Evolutionary conservation across 2,797 vertebrate genomes (phyloP).

Genomic region (Lateolabrax maculatus): DNA sequence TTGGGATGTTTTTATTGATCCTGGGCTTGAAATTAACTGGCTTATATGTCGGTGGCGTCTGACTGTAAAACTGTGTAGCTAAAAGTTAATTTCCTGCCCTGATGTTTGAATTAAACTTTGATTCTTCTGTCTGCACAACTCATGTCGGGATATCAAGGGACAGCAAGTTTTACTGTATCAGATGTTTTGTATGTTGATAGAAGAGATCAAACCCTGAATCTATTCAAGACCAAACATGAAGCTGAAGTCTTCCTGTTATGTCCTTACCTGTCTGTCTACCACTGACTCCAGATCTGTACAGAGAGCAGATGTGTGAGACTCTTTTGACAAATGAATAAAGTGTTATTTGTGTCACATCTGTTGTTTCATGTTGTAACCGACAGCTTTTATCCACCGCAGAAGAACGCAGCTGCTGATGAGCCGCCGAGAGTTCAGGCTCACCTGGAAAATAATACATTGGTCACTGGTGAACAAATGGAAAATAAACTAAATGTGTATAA

Average conservation of each 20-base stretch:
- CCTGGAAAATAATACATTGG: background rate
- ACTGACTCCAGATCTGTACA: constrained; percentile 23
- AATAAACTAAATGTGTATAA: no score
- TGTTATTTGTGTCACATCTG: background rate
- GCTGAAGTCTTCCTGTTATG: background rate
- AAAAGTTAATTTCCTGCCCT: background rate
- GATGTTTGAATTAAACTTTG: background rate
- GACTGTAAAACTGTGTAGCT: background rate
- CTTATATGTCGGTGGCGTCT: background rate
- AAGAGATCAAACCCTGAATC: background rate
- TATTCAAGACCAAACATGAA: constrained; percentile 12
- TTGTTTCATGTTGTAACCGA: background rate
- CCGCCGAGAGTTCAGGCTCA: background rate
- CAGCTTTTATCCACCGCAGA: background rate
- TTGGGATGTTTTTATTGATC: background rate
- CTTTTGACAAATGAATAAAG: constrained; percentile 36
- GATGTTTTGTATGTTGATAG: background rate
- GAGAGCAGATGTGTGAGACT: background rate
- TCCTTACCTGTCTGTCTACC: constrained; percentile 28
- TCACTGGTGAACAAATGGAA: no score
- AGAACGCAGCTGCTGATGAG: background rate
- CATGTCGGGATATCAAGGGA: constrained; percentile 60
- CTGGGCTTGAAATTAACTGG: background rate
- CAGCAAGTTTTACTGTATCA: constrained; percentile 30
- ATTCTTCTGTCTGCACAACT: background rate